Percentiles rank a stretch among this genome's conserved stretches.
These are phyloP conservation scores for Isoperla grammatica DNA, from an alignment of 2,888 invertebrate species.

Conservation along the genomic window DNA sequence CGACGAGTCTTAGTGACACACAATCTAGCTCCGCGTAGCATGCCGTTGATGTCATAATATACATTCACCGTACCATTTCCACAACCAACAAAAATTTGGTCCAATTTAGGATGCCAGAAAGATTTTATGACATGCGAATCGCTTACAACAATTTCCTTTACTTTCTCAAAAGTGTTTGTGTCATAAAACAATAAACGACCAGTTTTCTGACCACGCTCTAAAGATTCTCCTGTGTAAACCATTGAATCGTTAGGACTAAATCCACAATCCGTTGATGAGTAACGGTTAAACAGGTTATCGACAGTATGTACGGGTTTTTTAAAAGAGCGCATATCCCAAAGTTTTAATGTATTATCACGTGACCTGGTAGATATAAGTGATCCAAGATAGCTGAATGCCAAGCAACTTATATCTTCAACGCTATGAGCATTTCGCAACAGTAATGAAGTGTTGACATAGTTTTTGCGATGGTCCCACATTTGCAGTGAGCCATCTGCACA, in stretches of 20 bases:
- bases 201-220: slow-evolving; percentile 55
- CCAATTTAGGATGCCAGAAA: slow-evolving; percentile 96
- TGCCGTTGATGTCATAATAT: slow-evolving; percentile 82
- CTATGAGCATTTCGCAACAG: slow-evolving; percentile 76
- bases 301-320: slow-evolving; percentile 70
- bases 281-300: slow-evolving; percentile 70
- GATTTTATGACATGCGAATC: slow-evolving; percentile 81
- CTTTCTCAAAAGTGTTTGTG: slow-evolving; percentile 65
- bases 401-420: slow-evolving; percentile 73
- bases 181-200: slow-evolving; percentile 77
- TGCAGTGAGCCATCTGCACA: slow-evolving; percentile 95
- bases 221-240: slow-evolving; percentile 81
- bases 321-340: slow-evolving; percentile 88
- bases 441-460: slow-evolving; percentile 80
- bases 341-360: slow-evolving; percentile 88
- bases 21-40: slow-evolving; percentile 83
- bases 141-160: slow-evolving; percentile 69
- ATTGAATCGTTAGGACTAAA: slow-evolving; percentile 92
- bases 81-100: slow-evolving; percentile 90
- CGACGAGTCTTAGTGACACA: slow-evolving; percentile 78
- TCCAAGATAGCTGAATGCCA: slow-evolving; percentile 86
- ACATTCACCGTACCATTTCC: slow-evolving; percentile 87
- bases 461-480: slow-evolving; percentile 93
- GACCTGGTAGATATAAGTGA: slow-evolving; percentile 71
- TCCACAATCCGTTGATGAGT: slow-evolving; percentile 70